phyloP scores from a whole-genome alignment of 1,140 invertebrate genomes.

The Drosophila ironensis region DNA sequence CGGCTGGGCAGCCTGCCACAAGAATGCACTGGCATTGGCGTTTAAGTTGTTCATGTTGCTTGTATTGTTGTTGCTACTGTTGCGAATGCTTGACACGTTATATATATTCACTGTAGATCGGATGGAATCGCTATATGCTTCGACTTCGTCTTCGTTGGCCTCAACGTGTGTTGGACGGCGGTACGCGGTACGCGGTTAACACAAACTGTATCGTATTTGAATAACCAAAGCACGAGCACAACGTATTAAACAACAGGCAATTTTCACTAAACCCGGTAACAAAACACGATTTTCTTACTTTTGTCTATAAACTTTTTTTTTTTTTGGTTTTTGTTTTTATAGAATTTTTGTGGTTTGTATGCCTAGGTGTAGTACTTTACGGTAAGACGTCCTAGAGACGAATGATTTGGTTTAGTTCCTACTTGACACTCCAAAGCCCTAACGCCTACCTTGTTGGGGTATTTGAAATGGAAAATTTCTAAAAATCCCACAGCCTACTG shows the following conservation, averaged over 20 bases:
- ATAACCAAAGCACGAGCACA: not conserved
- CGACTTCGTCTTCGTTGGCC: too few species aligned
- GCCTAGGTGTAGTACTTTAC: constrained; percentile 40
- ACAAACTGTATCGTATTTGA: not conserved
- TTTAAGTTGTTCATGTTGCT: constrained; percentile 60
- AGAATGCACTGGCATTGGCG: constrained; percentile 43
- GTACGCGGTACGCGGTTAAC: not conserved
- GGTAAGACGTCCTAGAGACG: constrained; percentile 29
- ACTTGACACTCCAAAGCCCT: not conserved
- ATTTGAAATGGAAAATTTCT: not conserved
- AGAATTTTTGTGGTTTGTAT: constrained; percentile 26
- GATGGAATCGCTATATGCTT: too few species aligned
- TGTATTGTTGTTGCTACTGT: not conserved
- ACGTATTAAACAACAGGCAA: not conserved
- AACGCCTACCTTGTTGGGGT: not conserved
- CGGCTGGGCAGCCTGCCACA: constrained; percentile 43
- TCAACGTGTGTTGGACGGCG: not conserved
- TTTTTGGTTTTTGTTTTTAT: constrained; percentile 19
- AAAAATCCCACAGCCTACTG: not conserved
- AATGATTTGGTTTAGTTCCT: too few species aligned
- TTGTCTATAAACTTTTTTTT: constrained; percentile 2
- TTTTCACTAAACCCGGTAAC: constrained; percentile 11
- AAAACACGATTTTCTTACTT: constrained; percentile 10
- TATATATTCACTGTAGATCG: too few species aligned
- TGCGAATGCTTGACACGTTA: not conserved